Evolutionary conservation across 2,888 invertebrate genomes (phyloP).

Genomic region (Perizoma flavofasciatum): DNA sequence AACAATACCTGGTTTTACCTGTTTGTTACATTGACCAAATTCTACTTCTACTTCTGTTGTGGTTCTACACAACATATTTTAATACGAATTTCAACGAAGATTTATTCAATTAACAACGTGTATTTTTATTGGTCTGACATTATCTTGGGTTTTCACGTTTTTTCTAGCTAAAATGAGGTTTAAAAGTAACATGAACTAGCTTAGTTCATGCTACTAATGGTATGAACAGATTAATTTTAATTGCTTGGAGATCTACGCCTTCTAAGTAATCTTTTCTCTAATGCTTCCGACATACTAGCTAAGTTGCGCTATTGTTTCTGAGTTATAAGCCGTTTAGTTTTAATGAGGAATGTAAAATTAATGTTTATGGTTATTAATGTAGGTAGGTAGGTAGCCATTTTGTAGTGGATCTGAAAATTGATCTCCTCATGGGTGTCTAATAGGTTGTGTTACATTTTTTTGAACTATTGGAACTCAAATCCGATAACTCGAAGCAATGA

Average conservation of each 20-base stretch:
- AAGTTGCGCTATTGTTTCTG: slow-evolving; percentile 24
- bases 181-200: no score
- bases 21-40: no score
- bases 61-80: no score
- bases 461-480: slow-evolving; percentile 13
- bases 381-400: slow-evolving; percentile 12
- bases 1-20: no score
- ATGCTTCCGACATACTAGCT: slow-evolving; percentile 25
- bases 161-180: no score
- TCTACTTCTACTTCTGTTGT: no score
- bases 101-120: no score
- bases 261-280: slow-evolving; percentile 15
- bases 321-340: slow-evolving; percentile 25
- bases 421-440: slow-evolving; percentile 14
- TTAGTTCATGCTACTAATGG: no score
- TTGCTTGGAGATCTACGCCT: slow-evolving; percentile 1
- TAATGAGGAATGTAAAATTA: slow-evolving; percentile 24
- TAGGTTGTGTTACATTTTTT: slow-evolving; percentile 4
- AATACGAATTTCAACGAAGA: no score
- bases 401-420: slow-evolving; percentile 18
- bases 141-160: no score
- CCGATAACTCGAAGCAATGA: slow-evolving; percentile 9
- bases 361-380: slow-evolving; percentile 24
- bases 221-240: background rate
- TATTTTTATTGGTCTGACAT: no score